These are phyloP conservation scores for Lucilia cuprina DNA, from an alignment of 1,140 invertebrate genomes.

Conservation along the genomic window DNA sequence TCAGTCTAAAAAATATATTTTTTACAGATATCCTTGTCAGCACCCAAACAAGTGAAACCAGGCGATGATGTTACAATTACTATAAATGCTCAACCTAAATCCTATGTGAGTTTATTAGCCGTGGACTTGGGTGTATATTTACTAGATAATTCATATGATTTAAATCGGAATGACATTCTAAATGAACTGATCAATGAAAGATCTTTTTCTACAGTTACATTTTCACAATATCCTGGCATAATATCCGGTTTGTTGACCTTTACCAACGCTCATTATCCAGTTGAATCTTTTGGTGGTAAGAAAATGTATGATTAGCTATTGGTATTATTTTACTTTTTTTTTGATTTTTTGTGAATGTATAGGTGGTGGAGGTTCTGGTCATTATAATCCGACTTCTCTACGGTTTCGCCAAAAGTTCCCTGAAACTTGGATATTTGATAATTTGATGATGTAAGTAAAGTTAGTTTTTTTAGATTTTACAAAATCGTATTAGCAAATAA, in stretches of 20 bases:
- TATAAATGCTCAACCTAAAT: background rate
- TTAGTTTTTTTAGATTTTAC: no score
- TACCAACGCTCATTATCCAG: conserved; percentile 56
- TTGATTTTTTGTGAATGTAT: conserved; percentile 43
- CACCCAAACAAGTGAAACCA: background rate
- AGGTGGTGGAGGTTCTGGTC: background rate
- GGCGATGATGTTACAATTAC: background rate
- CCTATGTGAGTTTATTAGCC: background rate
- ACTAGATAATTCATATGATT: background rate
- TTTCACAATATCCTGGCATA: conserved; percentile 51
- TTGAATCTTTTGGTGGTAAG: conserved; percentile 50
- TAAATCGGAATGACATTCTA: background rate
- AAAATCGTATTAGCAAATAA: no score
- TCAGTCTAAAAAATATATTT: no score
- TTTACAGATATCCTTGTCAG: background rate
- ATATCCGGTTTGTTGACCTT: conserved; percentile 52
- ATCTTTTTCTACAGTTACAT: no score
- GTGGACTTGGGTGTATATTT: conserved; percentile 7
- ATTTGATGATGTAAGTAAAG: conserved; percentile 3
- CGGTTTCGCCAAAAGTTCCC: conserved; percentile 39
- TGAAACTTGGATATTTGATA: conserved; percentile 40
- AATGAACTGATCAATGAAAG: background rate
- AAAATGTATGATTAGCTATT: no score
- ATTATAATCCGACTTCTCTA: background rate
- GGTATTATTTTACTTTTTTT: background rate